Evolutionary conservation across 1,140 invertebrate species (phyloP).

Genomic region (Cotesia typhae): DNA sequence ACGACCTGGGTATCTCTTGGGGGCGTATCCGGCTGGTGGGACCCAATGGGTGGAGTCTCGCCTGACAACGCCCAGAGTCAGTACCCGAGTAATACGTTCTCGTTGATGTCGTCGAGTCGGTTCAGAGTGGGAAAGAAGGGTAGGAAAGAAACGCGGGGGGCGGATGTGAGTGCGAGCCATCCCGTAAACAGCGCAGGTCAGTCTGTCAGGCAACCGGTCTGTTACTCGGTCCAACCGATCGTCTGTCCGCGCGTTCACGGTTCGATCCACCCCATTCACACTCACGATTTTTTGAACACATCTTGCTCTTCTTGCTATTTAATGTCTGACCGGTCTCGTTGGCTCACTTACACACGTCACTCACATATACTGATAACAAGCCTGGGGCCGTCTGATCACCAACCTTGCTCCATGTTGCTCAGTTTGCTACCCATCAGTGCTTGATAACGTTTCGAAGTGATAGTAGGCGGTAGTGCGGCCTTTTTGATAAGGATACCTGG

Average conservation of each 20-base stretch:
- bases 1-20: conserved; percentile 3
- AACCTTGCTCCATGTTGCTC: conserved; percentile 5
- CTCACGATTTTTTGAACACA: conserved; percentile 47
- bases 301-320: background rate
- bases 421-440: background rate
- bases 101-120: conserved; percentile 55
- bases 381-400: no score
- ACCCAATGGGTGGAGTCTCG: background rate
- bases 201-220: conserved; percentile 67
- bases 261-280: conserved; percentile 36
- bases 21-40: conserved; percentile 19
- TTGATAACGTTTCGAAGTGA: background rate
- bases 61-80: conserved; percentile 7
- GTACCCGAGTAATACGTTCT: conserved; percentile 29
- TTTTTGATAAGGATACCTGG: no score
- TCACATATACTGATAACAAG: no score
- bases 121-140: conserved; percentile 40
- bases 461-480: no score
- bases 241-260: conserved; percentile 50
- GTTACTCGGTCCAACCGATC: conserved; percentile 49
- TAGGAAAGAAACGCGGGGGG: conserved; percentile 43
- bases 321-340: no score
- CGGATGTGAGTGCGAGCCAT: conserved; percentile 57
- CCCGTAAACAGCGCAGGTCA: conserved; percentile 61
- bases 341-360: no score